A percentile compares a stretch with the other conserved stretches of the same genome.
phyloP scores from a whole-genome alignment of 2,113 vertebrate genomes.

The Lagenorhynchus albirostris region DNA sequence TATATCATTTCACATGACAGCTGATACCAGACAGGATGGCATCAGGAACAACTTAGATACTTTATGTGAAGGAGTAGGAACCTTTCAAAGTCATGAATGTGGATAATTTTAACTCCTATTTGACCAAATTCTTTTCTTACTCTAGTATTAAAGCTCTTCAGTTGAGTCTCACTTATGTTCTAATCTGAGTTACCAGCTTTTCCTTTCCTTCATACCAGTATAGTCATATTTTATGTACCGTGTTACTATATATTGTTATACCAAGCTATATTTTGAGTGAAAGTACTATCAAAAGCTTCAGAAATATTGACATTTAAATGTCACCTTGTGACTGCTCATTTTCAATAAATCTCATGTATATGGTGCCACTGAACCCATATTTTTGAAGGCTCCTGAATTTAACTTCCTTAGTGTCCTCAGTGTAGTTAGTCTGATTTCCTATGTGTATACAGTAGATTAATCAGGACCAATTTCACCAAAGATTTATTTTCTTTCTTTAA shows the following conservation, averaged over 20 bases:
- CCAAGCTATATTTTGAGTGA: background rate
- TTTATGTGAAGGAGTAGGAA: background rate
- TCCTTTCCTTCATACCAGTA: background rate
- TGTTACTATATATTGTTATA: background rate
- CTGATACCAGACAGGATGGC: background rate
- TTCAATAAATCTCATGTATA: background rate
- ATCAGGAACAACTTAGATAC: background rate
- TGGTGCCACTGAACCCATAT: background rate
- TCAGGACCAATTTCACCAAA: background rate
- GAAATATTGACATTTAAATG: background rate
- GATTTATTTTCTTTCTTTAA: background rate
- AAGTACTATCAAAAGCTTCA: background rate
- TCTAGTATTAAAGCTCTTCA: background rate
- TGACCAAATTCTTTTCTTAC: background rate
- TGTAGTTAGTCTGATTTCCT: background rate
- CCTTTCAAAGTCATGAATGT: background rate
- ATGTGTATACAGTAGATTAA: background rate
- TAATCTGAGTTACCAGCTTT: background rate
- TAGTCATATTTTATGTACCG: background rate
- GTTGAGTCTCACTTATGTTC: background rate
- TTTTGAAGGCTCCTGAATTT: slow-evolving; percentile 11
- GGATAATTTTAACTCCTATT: background rate
- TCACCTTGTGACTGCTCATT: background rate
- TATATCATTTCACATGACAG: background rate
- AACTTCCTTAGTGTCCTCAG: background rate